Conservation (phyloP, 2,888 invertebrate species). For the Mayetiola destructor region DNA sequence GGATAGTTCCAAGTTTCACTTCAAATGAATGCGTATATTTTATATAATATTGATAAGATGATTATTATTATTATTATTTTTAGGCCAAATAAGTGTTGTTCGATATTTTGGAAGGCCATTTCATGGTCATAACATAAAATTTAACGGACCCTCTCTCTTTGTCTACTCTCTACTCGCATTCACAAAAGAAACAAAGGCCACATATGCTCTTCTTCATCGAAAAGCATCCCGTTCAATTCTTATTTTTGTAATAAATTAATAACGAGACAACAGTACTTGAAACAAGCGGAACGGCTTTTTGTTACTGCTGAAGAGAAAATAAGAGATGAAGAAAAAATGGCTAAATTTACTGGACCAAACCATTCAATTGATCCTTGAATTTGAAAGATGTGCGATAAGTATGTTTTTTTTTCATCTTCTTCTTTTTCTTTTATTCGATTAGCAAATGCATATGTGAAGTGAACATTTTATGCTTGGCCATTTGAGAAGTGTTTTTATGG, state of each 20-base stretch:
- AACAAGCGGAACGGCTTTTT: no score
- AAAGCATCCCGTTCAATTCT: constrained; percentile 6
- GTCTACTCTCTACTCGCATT: no score
- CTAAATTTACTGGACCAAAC: neutral
- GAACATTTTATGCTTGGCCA: no score
- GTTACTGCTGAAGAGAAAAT: neutral
- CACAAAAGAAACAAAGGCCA: neutral
- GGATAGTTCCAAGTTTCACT: no score
- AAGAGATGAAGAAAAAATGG: neutral
- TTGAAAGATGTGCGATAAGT: neutral
- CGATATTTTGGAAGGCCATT: constrained; percentile 13
- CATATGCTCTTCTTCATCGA: neutral
- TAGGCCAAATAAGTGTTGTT: constrained; percentile 9
- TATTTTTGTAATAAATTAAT: constrained; percentile 9
- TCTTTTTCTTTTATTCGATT: neutral
- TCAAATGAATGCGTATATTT: neutral
- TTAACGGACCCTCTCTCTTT: neutral
- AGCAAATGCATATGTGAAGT: neutral
- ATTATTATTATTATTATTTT: constrained; percentile 11
- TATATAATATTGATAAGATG: constrained; percentile 7
- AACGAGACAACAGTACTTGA: neutral
- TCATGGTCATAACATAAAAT: constrained; percentile 14
- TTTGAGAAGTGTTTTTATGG: constrained; percentile 1
- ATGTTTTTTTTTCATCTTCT: neutral
- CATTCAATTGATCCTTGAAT: neutral